These are phyloP conservation scores for Octonoba sinensis DNA, from an alignment of 2,888 invertebrate genomes.

Conservation along the genomic window DNA sequence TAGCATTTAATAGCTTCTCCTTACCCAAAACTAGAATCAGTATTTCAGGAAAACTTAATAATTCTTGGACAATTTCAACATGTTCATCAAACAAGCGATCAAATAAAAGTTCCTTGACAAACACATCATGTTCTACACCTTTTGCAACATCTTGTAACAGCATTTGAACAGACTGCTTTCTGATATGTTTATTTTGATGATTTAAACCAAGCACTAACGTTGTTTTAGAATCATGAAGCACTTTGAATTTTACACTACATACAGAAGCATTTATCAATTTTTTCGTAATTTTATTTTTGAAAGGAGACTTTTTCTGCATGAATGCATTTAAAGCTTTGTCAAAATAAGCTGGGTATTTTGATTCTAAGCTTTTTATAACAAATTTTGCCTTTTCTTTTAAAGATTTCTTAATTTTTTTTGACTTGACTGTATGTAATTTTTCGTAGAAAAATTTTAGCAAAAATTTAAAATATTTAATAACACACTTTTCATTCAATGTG, in stretches of 20 bases:
- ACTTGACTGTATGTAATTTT: background rate
- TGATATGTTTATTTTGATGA: constrained; percentile 78
- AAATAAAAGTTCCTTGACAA: constrained; percentile 72
- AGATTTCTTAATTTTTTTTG: background rate
- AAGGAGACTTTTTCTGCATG: constrained; percentile 19
- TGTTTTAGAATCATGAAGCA: constrained; percentile 68
- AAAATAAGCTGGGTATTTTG: constrained; percentile 40
- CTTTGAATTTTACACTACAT: constrained; percentile 67
- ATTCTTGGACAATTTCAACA: constrained; percentile 36
- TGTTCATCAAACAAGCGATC: constrained; percentile 73
- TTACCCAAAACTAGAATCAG: constrained; percentile 14
- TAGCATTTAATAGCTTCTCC: background rate
- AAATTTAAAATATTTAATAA: background rate
- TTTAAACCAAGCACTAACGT: constrained; percentile 80
- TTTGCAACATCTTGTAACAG: constrained; percentile 75
- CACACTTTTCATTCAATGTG: constrained; percentile 6
- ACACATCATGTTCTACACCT: constrained; percentile 69
- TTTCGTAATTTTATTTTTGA: background rate
- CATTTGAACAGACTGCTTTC: constrained; percentile 79
- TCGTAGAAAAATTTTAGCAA: constrained; percentile 7
- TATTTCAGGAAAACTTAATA: constrained; percentile 17
- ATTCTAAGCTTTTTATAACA: constrained; percentile 23
- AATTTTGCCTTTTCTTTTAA: background rate
- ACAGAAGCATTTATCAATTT: constrained; percentile 46
- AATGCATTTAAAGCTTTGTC: constrained; percentile 40